phyloP scores from a whole-genome alignment of 2,797 vertebrate species.

The Chloroceryle amazona region DNA sequence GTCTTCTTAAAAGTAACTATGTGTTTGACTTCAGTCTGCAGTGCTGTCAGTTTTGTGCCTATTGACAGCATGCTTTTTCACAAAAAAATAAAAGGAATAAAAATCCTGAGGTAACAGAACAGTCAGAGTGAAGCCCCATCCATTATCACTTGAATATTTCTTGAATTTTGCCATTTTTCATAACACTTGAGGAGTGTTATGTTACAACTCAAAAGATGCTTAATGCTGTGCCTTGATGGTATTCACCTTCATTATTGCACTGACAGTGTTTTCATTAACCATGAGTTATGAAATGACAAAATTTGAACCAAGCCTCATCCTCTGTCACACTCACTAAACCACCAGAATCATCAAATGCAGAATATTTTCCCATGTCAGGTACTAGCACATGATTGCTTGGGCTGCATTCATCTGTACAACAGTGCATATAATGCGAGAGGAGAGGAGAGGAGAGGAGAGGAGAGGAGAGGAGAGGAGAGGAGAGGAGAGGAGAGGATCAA shows the following conservation, averaged over 20 bases:
- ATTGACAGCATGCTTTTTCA: slow-evolving; percentile 44
- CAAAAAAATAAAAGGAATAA: not conserved
- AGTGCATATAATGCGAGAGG: too few relatives aligned
- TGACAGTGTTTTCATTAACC: slow-evolving; percentile 24
- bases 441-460: too few relatives aligned
- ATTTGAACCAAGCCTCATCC: not conserved
- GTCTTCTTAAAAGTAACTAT: not conserved
- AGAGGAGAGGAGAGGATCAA: too few relatives aligned
- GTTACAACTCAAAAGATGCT: slow-evolving; percentile 58
- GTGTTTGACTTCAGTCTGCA: not conserved
- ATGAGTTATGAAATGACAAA: slow-evolving; percentile 21
- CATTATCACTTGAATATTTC: slow-evolving; percentile 64
- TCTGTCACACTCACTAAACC: not conserved
- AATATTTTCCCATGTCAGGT: not conserved
- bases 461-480: too few relatives aligned
- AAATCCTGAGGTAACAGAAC: slow-evolving; percentile 41
- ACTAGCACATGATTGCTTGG: not conserved
- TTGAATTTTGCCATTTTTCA: slow-evolving; percentile 67
- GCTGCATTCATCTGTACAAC: not conserved
- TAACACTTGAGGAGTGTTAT: slow-evolving; percentile 44
- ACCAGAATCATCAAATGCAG: not conserved
- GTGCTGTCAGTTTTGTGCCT: slow-evolving; percentile 61
- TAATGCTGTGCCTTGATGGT: slow-evolving; percentile 53
- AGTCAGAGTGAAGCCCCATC: slow-evolving; percentile 58
- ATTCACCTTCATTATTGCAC: slow-evolving; percentile 64